These are phyloP conservation scores for Thymelicus sylvestris DNA, from an alignment of 2,888 invertebrate species.

Conservation along the genomic window DNA sequence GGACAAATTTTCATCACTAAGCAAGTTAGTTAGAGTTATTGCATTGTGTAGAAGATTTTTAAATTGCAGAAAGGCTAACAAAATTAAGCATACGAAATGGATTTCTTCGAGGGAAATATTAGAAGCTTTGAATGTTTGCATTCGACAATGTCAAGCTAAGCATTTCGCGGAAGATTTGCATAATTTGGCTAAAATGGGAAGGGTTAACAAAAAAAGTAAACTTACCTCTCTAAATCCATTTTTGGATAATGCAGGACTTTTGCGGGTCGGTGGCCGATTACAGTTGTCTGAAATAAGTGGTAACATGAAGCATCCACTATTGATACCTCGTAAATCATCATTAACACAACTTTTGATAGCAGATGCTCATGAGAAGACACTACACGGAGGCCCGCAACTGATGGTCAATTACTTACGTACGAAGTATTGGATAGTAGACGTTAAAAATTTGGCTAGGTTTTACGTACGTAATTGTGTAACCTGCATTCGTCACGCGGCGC, in stretches of 20 bases:
- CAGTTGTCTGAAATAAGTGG: conserved; percentile 35
- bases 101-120: conserved; percentile 33
- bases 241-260: conserved; percentile 36
- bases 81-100: conserved; percentile 15
- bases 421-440: conserved; percentile 19
- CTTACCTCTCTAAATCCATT: conserved; percentile 43
- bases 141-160: conserved; percentile 24
- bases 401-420: conserved; percentile 32
- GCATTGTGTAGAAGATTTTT: conserved; percentile 41
- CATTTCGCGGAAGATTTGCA: conserved; percentile 24
- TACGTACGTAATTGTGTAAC: conserved; percentile 18
- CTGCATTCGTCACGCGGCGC: conserved; percentile 12
- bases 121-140: conserved; percentile 31
- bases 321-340: conserved; percentile 41
- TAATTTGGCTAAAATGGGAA: conserved; percentile 11
- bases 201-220: conserved; percentile 33
- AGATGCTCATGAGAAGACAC: conserved; percentile 41
- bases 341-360: conserved; percentile 42
- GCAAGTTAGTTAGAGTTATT: conserved; percentile 37
- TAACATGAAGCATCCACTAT: conserved; percentile 41
- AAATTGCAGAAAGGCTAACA: conserved; percentile 8
- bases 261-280: conserved; percentile 46
- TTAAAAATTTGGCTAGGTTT: not conserved
- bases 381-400: conserved; percentile 42
- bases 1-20: conserved; percentile 40